A percentile compares a stretch with the other conserved stretches of the same genome.
phyloP scores from a whole-genome alignment of 1,140 invertebrate species.

The Ostrea denselamellosa region DNA sequence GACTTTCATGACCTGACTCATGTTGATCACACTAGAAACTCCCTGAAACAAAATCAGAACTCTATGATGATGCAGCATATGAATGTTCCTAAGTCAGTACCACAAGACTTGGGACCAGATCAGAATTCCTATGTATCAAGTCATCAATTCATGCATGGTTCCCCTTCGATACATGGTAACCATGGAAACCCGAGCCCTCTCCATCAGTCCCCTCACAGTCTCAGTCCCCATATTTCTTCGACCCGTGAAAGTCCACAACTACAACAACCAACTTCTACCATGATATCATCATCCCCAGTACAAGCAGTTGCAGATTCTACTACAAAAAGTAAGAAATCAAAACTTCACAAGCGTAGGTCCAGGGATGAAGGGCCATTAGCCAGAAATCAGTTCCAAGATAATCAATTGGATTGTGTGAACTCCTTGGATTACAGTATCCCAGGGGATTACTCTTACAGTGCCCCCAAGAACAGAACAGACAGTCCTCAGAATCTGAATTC shows the following conservation, averaged over 20 bases:
- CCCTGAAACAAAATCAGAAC: constrained; percentile 26
- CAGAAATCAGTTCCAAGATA: constrained; percentile 49
- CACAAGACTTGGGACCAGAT: constrained; percentile 1
- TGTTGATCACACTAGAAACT: constrained; percentile 26
- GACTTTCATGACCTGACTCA: constrained; percentile 65
- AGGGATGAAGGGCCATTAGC: constrained; percentile 64
- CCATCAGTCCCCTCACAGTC: constrained; percentile 66
- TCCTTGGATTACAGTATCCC: constrained; percentile 43
- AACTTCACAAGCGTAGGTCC: constrained; percentile 48
- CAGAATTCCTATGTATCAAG: constrained; percentile 29
- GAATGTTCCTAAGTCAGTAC: constrained; percentile 37
- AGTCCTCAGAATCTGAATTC: constrained; percentile 52
- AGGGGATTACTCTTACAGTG: constrained; percentile 42
- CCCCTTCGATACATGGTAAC: constrained; percentile 41
- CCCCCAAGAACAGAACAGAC: constrained; percentile 38
- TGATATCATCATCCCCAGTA: constrained; percentile 62
- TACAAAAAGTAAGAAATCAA: constrained; percentile 73
- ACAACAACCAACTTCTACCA: constrained; percentile 64
- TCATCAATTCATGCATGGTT: constrained; percentile 36
- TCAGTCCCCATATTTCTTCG: constrained; percentile 62
- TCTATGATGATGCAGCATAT: constrained; percentile 16
- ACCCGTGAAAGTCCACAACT: constrained; percentile 61
- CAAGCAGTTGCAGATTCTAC: constrained; percentile 76
- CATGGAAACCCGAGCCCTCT: constrained; percentile 64
- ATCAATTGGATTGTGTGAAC: constrained; percentile 19